Percentiles rank a stretch among this genome's conserved stretches.
These are phyloP conservation scores for Musca vetustissima DNA, from an alignment of 1,140 invertebrate species.

Conservation along the genomic window DNA sequence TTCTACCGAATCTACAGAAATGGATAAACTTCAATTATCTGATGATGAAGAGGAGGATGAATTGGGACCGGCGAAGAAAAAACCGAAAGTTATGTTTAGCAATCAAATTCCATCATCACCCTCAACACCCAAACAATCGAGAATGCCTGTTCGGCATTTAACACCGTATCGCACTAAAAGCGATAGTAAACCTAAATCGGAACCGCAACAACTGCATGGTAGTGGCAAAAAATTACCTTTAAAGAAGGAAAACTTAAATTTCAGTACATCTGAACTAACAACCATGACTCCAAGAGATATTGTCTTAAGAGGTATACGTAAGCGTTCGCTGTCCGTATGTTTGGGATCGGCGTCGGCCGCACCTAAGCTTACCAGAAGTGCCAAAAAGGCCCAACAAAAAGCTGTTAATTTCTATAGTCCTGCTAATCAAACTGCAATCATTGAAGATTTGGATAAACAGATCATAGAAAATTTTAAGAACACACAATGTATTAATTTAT, in stretches of 20 bases:
- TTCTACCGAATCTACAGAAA: background rate
- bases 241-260: background rate
- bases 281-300: slow-evolving; percentile 27
- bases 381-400: slow-evolving; percentile 8
- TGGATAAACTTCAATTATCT: slow-evolving; percentile 16
- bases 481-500: background rate
- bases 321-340: slow-evolving; percentile 39
- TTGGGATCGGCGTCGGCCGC: background rate
- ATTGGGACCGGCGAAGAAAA: too few relatives aligned
- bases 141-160: background rate
- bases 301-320: slow-evolving; percentile 26
- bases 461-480: slow-evolving; percentile 20
- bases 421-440: slow-evolving; percentile 25
- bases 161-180: background rate
- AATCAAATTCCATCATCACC: background rate
- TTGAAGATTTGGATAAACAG: slow-evolving; percentile 26
- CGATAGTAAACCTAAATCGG: background rate
- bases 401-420: slow-evolving; percentile 41
- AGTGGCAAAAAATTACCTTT: background rate
- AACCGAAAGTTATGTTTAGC: too few relatives aligned
- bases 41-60: slow-evolving; percentile 25
- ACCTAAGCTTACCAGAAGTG: background rate
- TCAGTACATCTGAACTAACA: background rate
- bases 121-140: background rate
- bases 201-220: background rate